A percentile compares a stretch with the other conserved stretches of the same genome.
Evolutionary conservation across 2,888 invertebrate species (phyloP).

Genomic region (Lithosia quadra): DNA sequence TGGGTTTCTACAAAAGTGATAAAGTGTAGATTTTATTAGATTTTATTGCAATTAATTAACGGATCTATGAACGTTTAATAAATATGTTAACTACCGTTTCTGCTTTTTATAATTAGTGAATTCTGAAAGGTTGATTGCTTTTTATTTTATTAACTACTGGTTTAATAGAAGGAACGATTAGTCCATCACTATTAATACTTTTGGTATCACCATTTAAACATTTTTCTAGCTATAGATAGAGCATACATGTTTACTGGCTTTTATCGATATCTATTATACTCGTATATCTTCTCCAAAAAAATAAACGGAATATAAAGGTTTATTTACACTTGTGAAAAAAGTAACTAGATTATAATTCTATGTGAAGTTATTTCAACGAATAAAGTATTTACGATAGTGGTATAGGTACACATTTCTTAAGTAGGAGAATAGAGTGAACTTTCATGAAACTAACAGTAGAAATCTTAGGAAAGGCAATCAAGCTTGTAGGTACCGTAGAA

Average conservation of each 20-base stretch:
- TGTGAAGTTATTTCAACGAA: not conserved
- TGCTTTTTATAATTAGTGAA: slow-evolving; percentile 55
- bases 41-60: slow-evolving; percentile 61
- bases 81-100: slow-evolving; percentile 57
- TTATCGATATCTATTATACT: slow-evolving; percentile 7
- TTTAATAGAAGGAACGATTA: slow-evolving; percentile 49
- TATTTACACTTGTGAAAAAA: not conserved
- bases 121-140: slow-evolving; percentile 48
- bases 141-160: slow-evolving; percentile 51
- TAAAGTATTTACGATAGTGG: not conserved
- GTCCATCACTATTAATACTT: slow-evolving; percentile 33
- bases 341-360: not conserved
- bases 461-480: no score
- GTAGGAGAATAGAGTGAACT: no score
- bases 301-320: not conserved
- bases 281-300: not conserved
- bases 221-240: not conserved
- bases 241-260: slow-evolving; percentile 23
- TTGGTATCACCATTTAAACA: slow-evolving; percentile 33
- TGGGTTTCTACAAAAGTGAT: slow-evolving; percentile 61
- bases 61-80: slow-evolving; percentile 56
- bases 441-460: not conserved
- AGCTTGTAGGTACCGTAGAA: no score
- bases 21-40: slow-evolving; percentile 62
- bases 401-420: not conserved